A percentile compares a stretch with the other conserved stretches of the same genome.
Evolutionary conservation across 1,140 invertebrate genomes (phyloP).

Genomic region (Himalopsyche phryganea): DNA sequence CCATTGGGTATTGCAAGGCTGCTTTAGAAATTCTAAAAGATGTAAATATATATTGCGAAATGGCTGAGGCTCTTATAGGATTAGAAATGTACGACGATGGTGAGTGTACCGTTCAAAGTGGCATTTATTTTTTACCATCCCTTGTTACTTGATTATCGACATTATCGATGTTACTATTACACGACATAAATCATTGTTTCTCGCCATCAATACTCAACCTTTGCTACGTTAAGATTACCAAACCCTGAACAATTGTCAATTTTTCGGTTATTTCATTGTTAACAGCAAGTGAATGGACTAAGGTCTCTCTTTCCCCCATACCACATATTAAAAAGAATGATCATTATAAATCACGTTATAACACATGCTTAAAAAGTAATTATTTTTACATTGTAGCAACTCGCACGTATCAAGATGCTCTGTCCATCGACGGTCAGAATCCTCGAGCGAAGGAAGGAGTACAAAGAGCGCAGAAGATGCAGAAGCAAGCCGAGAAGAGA

Average conservation of each 20-base stretch:
- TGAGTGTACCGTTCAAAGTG: constrained; percentile 44
- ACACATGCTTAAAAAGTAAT: too few species aligned
- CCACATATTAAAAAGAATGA: too few species aligned
- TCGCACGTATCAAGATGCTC: constrained; percentile 79
- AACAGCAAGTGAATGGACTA: too few species aligned
- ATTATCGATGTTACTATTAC: too few species aligned
- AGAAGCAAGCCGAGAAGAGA: constrained; percentile 88
- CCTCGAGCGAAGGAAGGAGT: constrained; percentile 87
- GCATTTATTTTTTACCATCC: constrained; percentile 3
- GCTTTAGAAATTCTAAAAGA: constrained; percentile 78
- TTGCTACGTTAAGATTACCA: too few species aligned
- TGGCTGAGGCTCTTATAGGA: constrained; percentile 86
- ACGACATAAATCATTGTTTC: too few species aligned
- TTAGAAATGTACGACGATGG: constrained; percentile 92
- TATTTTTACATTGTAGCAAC: constrained; percentile 64
- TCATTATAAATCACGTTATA: too few species aligned
- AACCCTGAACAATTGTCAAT: too few species aligned
- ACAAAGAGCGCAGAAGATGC: constrained; percentile 84
- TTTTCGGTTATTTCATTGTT: too few species aligned
- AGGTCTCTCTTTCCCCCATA: too few species aligned
- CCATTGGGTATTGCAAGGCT: constrained; percentile 73
- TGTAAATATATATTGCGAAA: constrained; percentile 79
- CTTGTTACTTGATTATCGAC: too few species aligned
- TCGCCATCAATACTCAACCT: too few species aligned
- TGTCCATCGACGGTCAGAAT: constrained; percentile 78